Evolutionary conservation across 2,113 vertebrate species (phyloP).

Genomic region (Lepisosteus osseus): DNA sequence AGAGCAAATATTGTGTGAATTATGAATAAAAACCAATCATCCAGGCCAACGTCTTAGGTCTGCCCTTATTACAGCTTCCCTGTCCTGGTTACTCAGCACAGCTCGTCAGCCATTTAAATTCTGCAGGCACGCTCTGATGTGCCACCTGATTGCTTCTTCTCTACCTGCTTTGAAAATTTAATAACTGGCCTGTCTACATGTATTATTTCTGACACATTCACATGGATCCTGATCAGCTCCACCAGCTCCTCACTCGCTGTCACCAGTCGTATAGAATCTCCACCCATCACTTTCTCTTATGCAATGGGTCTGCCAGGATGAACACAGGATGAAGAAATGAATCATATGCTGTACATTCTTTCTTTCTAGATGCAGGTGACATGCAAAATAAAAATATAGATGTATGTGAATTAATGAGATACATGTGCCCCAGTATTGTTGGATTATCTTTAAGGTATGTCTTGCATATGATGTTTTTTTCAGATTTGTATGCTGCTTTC

Average conservation of each 20-base stretch:
- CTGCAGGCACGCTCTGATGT: neutral
- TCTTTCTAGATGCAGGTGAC: too few species aligned
- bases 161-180: conserved; percentile 14
- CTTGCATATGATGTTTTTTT: too few species aligned
- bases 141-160: neutral
- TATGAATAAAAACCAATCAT: neutral
- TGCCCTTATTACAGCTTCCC: neutral
- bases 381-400: too few species aligned
- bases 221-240: neutral
- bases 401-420: too few species aligned
- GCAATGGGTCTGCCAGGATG: neutral
- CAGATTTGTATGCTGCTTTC: too few species aligned
- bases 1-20: neutral
- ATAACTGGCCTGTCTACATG: conserved; percentile 10
- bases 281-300: neutral
- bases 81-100: neutral
- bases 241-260: neutral
- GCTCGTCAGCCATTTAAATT: neutral
- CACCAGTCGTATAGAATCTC: neutral
- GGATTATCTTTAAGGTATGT: too few species aligned
- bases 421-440: too few species aligned
- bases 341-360: too few species aligned
- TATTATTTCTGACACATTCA: conserved; percentile 7
- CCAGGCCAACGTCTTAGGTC: neutral
- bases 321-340: neutral